Base-by-base conservation (phyloP, 2,797 vertebrate species). In the Rhinophrynus dorsalis region DNA sequence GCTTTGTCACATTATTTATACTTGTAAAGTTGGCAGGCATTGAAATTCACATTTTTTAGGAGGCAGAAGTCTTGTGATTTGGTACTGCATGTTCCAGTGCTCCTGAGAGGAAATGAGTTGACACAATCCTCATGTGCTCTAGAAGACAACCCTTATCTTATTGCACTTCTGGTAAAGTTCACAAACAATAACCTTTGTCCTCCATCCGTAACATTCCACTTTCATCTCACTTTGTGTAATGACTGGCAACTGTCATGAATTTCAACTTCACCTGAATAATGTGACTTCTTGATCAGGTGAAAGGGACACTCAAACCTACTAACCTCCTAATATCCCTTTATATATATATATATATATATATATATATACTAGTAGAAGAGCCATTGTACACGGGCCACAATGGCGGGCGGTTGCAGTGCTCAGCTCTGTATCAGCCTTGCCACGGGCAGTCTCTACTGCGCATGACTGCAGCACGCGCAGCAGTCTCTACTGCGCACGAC, bases 31-130 rank as follows among this genome's bases (percentile, higher is more conserved):
- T 40, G 65, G 32, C 65, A 38, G 15, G 15, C 30, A 30, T 11
- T 40, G 6, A 18, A 17, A 50, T n/a, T 66, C 6, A 57, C 24
- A 51, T 67, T 11, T 59, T 48, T 26, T n/a, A 48, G 32, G 30
- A 38, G 54, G 62, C n/a, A 21, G 17, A 12, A 11, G 35, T 37
- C 61, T 55, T 48, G 44, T 52, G 33, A 45, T 32, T 45, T 30
- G 23, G 54, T 29, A 66, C 69, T 73, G 27, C 37, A 12, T 59
- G 27, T 60, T 60, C 55, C 47, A 44, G 17, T 62, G 51, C 48
- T 51, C 5, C 15, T n/a, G 37, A 56, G 24, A 59, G 69, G 69
- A 64, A 65, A 50, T 65, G 45, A 64, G 54, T 64, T 57, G 51
- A 64, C 45, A 59, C 42, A 73, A 18, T 73, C 58, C 33, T 35